phyloP scores from a whole-genome alignment of 2,113 vertebrate species.

The Nestor notabilis region DNA sequence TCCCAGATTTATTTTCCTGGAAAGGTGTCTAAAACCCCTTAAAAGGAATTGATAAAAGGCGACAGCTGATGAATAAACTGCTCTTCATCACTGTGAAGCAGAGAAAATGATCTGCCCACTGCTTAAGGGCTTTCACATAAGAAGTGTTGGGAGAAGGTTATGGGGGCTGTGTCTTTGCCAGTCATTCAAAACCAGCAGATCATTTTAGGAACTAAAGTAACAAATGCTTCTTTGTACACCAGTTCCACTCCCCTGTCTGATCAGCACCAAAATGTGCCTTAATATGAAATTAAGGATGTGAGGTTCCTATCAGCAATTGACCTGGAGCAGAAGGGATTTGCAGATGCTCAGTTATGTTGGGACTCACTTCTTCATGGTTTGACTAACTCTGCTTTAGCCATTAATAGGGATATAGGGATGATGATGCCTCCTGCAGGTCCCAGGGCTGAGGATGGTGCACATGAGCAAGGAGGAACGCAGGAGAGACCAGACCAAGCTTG shows the following conservation, averaged over 20 bases:
- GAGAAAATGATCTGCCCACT: not conserved
- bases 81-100: not conserved
- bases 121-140: not conserved
- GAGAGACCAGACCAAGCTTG: not conserved
- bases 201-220: not conserved
- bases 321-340: not conserved
- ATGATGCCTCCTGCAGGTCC: not conserved
- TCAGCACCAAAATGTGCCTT: not conserved
- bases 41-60: not conserved
- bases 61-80: not conserved
- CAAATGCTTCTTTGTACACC: not conserved
- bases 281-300: not conserved
- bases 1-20: not conserved
- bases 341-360: accelerated
- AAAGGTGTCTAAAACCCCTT: not conserved
- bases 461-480: accelerated
- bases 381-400: not conserved
- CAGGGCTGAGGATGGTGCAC: accelerated
- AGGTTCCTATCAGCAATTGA: accelerated
- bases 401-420: not conserved
- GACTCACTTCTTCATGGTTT: not conserved
- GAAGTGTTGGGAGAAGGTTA: not conserved
- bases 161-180: not conserved
- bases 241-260: not conserved
- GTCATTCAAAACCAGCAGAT: not conserved